Percentiles rank a stretch among this genome's conserved stretches.
phyloP scores from a whole-genome alignment of 1,140 invertebrate species.

The Drosophila azteca region DNA sequence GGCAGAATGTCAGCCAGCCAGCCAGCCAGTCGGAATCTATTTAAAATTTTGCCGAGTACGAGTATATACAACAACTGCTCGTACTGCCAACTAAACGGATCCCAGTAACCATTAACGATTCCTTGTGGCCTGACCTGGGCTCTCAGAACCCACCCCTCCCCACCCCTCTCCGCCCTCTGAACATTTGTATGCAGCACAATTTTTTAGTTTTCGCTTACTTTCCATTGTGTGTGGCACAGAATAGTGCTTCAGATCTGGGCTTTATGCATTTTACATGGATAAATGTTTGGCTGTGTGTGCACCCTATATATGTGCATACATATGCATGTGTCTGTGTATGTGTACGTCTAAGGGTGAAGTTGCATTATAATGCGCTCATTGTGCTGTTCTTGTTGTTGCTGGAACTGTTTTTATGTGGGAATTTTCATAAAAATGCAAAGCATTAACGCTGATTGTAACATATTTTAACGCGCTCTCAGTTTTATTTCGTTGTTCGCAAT shows the following conservation, averaged over 20 bases:
- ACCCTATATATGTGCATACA: slow-evolving; percentile 2
- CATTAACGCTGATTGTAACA: slow-evolving; percentile 80
- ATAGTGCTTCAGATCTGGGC: slow-evolving; percentile 42
- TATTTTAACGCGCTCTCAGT: slow-evolving; percentile 63
- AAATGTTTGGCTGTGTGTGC: slow-evolving; percentile 7
- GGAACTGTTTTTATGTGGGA: slow-evolving; percentile 39
- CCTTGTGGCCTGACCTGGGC: not conserved
- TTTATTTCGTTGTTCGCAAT: slow-evolving; percentile 39
- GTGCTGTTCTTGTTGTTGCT: slow-evolving; percentile 29
- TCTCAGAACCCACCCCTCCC: no score
- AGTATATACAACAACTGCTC: slow-evolving; percentile 24
- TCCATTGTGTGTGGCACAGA: slow-evolving; percentile 56
- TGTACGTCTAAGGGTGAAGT: slow-evolving; percentile 36
- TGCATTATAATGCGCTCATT: slow-evolving; percentile 71
- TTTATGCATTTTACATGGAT: slow-evolving; percentile 46
- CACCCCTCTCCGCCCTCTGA: not conserved
- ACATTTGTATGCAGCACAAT: slow-evolving; percentile 65
- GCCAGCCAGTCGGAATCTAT: slow-evolving; percentile 25
- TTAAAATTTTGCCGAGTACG: slow-evolving; percentile 34
- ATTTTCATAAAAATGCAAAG: slow-evolving; percentile 76
- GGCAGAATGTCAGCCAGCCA: slow-evolving; percentile 2
- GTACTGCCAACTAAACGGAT: slow-evolving; percentile 30
- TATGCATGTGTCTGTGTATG: slow-evolving; percentile 6
- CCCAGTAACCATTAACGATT: slow-evolving; percentile 55
- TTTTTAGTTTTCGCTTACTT: slow-evolving; percentile 52